A percentile compares a stretch with the other conserved stretches of the same genome.
These are phyloP conservation scores for Myotis yumanensis DNA, from an alignment of 2,113 vertebrate species.

Conservation along the genomic window DNA sequence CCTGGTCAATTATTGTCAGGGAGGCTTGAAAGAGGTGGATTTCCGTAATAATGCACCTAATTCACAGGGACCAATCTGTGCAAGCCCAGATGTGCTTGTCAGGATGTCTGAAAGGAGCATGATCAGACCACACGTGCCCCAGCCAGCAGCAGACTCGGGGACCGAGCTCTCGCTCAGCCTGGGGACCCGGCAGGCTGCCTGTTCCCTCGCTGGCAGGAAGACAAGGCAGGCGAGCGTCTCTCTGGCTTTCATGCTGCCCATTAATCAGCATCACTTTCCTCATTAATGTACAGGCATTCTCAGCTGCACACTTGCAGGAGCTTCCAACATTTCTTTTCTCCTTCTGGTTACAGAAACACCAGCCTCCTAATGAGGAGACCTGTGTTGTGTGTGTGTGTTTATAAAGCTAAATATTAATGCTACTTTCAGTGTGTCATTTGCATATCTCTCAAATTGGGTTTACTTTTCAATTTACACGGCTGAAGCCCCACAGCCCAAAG, in stretches of 20 bases:
- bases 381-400: background rate
- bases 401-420: conserved; percentile 65
- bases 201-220: background rate
- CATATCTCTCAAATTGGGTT: conserved; percentile 59
- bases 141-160: background rate
- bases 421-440: conserved; percentile 68
- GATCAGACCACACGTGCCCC: background rate
- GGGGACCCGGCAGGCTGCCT: background rate
- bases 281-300: conserved; percentile 64
- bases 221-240: background rate
- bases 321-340: conserved; percentile 68
- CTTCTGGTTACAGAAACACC: conserved; percentile 54
- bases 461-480: conserved; percentile 47
- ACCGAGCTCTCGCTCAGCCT: background rate
- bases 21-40: background rate
- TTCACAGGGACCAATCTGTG: background rate
- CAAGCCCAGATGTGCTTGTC: conserved; percentile 13
- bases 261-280: conserved; percentile 68
- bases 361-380: conserved; percentile 64
- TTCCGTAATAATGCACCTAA: background rate
- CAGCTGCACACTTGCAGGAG: conserved; percentile 56
- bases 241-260: background rate
- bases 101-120: conserved; percentile 48
- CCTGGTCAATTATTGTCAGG: background rate
- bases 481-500: background rate